These are phyloP conservation scores for Periphyllus acericola DNA, from an alignment of 2,888 invertebrate species.

Conservation along the genomic window DNA sequence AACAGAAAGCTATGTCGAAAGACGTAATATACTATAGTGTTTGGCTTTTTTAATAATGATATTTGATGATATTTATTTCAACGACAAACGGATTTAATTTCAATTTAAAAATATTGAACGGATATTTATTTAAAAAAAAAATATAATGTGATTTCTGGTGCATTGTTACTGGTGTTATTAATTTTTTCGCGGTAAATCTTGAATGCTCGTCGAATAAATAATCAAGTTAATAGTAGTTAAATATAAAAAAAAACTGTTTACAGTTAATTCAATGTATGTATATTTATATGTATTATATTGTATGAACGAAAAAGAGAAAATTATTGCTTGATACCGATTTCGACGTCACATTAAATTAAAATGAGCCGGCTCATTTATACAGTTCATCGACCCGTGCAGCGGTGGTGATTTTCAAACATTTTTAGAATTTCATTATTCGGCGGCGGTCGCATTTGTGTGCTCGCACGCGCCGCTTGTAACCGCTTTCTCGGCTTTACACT, in stretches of 20 bases:
- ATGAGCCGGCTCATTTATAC: not conserved
- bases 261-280: not conserved
- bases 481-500: not conserved
- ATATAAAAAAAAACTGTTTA: not conserved
- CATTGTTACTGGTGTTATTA: too few relatives aligned
- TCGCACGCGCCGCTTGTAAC: not conserved
- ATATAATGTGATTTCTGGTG: too few relatives aligned
- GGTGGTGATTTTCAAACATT: not conserved
- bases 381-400: conserved; percentile 6
- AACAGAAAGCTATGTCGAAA: not conserved
- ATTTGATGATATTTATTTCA: not conserved
- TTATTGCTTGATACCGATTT: not conserved
- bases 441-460: not conserved
- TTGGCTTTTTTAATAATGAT: not conserved
- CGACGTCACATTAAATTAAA: not conserved
- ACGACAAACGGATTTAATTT: not conserved
- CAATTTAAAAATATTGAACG: not conserved
- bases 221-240: not conserved
- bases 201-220: not conserved
- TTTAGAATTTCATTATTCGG: conserved; percentile 14
- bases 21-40: not conserved
- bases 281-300: not conserved
- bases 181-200: not conserved
- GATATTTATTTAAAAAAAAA: too few relatives aligned
- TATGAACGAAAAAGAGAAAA: not conserved